phyloP scores from a whole-genome alignment of 2,113 vertebrate species.

The Serranochromis macrocephalus region DNA sequence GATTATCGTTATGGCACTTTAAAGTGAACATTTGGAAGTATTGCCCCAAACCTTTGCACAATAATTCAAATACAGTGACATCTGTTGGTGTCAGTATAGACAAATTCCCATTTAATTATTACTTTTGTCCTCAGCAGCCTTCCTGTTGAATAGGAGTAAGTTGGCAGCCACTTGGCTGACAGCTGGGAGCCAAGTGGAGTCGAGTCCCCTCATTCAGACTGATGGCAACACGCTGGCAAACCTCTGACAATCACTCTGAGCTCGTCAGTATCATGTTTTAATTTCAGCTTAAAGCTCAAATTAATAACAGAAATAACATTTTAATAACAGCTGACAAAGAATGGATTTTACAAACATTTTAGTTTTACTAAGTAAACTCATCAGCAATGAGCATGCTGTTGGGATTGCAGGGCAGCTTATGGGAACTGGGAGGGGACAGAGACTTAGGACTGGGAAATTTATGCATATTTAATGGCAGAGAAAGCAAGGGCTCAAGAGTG shows the following conservation, averaged over 20 bases:
- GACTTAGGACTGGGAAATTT: conserved; percentile 31
- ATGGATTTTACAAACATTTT: background rate
- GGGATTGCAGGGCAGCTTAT: background rate
- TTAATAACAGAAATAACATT: background rate
- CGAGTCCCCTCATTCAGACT: background rate
- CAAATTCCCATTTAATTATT: background rate
- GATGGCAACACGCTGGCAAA: background rate
- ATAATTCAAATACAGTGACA: background rate
- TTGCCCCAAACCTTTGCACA: background rate
- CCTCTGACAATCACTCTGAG: background rate
- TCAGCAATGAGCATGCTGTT: background rate
- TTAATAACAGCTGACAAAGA: background rate
- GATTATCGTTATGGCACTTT: background rate
- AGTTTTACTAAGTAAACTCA: background rate
- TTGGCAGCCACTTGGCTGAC: background rate
- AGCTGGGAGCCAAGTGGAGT: background rate
- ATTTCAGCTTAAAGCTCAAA: background rate
- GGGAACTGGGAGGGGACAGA: conserved; percentile 40
- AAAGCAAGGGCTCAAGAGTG: conserved; percentile 42
- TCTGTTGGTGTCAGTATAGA: background rate
- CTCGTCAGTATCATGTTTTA: background rate
- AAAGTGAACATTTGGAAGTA: background rate
- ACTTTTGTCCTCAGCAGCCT: background rate
- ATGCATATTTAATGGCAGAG: conserved; percentile 68
- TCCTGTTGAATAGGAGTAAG: background rate